Evolutionary conservation across 2,888 invertebrate species (phyloP).

Genomic region (Sympetrum striolatum): DNA sequence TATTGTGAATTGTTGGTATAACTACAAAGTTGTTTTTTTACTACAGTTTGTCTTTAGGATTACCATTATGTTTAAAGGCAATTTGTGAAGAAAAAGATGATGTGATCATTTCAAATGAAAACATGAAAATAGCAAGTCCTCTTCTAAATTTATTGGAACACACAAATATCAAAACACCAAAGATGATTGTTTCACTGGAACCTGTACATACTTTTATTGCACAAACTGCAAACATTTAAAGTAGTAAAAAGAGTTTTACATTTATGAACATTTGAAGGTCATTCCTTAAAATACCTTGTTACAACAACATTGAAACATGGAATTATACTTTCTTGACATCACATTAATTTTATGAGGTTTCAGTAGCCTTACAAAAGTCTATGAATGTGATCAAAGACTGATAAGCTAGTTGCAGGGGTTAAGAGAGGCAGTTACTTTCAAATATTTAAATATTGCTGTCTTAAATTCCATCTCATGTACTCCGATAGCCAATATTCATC

Average conservation of each 20-base stretch:
- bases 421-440: neutral
- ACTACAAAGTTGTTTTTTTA: no score
- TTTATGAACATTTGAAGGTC: neutral
- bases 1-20: no score
- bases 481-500: neutral
- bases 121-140: neutral
- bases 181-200: neutral
- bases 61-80: no score
- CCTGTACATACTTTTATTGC: conserved; percentile 17
- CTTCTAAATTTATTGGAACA: conserved; percentile 32
- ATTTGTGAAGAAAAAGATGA: no score
- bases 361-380: neutral
- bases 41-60: no score
- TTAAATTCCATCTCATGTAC: neutral
- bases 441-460: neutral
- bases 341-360: neutral
- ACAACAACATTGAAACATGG: conserved; percentile 34
- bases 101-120: neutral
- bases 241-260: neutral
- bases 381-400: neutral
- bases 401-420: conserved; percentile 1
- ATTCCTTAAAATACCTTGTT: conserved; percentile 30
- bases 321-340: neutral
- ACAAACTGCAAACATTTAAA: conserved; percentile 6
- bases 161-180: conserved; percentile 35